Evolutionary conservation across 2,888 invertebrate genomes (phyloP).

Genomic region (Drosophila sordidula): DNA sequence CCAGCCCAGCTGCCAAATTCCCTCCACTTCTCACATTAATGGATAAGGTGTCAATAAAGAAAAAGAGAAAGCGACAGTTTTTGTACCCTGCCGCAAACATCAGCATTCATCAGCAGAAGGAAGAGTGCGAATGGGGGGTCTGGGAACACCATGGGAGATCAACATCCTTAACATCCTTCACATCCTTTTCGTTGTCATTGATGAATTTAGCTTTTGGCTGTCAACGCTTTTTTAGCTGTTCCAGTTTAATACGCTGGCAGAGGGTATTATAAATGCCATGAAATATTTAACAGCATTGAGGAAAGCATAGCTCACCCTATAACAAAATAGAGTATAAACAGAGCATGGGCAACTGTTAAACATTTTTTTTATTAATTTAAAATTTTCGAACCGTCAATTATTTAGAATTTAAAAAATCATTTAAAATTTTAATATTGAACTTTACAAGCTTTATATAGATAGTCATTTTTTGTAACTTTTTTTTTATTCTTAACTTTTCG

Average conservation of each 20-base stretch:
- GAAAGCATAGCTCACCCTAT: too few relatives aligned
- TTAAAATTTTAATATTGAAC: too few relatives aligned
- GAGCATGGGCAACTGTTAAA: too few relatives aligned
- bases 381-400: too few relatives aligned
- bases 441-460: too few relatives aligned
- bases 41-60: slow-evolving; percentile 35
- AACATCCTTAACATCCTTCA: slow-evolving; percentile 26
- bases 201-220: slow-evolving; percentile 56
- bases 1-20: slow-evolving; percentile 8
- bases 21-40: slow-evolving; percentile 15
- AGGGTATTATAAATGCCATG: not conserved
- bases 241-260: slow-evolving; percentile 4
- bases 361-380: too few relatives aligned
- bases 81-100: slow-evolving; percentile 12
- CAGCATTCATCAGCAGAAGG: slow-evolving; percentile 7
- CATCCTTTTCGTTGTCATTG: slow-evolving; percentile 57
- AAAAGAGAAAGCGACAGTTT: slow-evolving; percentile 23
- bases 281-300: slow-evolving; percentile 7
- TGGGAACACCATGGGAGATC: slow-evolving; percentile 18
- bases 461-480: too few relatives aligned
- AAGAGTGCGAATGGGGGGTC: too few relatives aligned
- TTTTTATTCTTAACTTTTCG: too few relatives aligned
- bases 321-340: not conserved
- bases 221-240: slow-evolving; percentile 19
- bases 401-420: too few relatives aligned